Conservation (phyloP, 92 coral and sea anemone species). For the Siderastrea siderea region DNA sequence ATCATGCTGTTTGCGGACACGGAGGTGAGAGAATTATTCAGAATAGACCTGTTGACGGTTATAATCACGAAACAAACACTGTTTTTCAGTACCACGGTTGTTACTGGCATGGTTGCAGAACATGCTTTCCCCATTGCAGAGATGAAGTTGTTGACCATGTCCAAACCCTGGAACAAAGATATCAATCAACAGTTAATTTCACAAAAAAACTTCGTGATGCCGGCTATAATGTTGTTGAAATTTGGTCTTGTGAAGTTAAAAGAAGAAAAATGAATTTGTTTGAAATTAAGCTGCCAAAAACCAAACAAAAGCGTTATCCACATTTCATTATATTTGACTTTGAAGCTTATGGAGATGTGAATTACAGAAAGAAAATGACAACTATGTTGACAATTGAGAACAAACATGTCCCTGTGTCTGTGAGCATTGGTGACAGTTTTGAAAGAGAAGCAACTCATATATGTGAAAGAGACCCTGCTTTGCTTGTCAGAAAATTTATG, state of each 20-base stretch:
- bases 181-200: not conserved
- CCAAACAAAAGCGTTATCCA: not conserved
- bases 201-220: not conserved
- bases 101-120: not conserved
- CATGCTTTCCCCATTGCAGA: not conserved
- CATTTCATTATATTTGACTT: not conserved
- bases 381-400: too few species aligned
- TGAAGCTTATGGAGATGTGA: not conserved
- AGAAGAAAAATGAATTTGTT: too few species aligned
- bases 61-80: not conserved
- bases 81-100: conserved; percentile 1
- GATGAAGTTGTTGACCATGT: not conserved
- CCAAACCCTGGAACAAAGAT: too few species aligned
- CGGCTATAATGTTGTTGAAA: not conserved
- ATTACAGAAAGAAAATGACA: too few species aligned
- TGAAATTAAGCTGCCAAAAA: too few species aligned
- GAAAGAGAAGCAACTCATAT: too few species aligned
- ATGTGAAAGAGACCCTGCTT: too few species aligned
- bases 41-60: not conserved
- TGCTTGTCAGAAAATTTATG: too few species aligned
- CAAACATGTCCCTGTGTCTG: too few species aligned
- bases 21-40: not conserved
- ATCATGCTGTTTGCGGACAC: not conserved
- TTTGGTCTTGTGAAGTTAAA: not conserved
- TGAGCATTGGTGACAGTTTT: too few species aligned